Evolutionary conservation across 2,797 vertebrate species (phyloP).

Genomic region (Gambelia wislizenii): DNA sequence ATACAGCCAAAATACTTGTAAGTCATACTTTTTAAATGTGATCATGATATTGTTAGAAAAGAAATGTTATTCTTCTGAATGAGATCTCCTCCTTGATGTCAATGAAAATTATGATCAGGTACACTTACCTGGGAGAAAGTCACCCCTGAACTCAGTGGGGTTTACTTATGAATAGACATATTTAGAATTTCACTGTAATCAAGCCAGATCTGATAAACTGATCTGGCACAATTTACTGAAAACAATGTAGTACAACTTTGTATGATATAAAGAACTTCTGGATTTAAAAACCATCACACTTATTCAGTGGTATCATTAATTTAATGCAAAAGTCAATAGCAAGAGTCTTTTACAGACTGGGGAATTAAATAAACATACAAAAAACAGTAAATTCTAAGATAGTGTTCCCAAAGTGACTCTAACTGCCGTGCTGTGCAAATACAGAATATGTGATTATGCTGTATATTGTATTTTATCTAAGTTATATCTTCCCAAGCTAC

Average conservation of each 20-base stretch:
- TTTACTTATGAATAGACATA: neutral
- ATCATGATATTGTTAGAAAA: neutral
- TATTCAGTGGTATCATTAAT: constrained; percentile 32
- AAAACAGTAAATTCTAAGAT: constrained; percentile 56
- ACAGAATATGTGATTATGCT: constrained; percentile 45
- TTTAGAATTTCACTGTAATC: neutral
- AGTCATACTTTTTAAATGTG: neutral
- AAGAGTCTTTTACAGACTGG: constrained; percentile 33
- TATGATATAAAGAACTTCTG: constrained; percentile 37
- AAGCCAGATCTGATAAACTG: neutral
- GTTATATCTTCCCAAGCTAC: constrained; percentile 66
- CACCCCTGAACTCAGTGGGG: neutral
- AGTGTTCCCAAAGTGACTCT: constrained; percentile 50
- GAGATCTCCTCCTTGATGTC: constrained; percentile 14
- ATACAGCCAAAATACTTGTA: neutral
- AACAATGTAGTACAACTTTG: neutral
- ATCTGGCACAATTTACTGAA: constrained; percentile 24
- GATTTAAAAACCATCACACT: neutral
- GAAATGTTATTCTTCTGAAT: neutral
- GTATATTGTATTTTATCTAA: constrained; percentile 60
- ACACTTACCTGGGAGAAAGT: neutral
- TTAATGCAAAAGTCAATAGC: accelerated
- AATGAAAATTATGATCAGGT: neutral
- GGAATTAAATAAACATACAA: constrained; percentile 66
- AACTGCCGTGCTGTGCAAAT: constrained; percentile 42